phyloP scores from a whole-genome alignment of 2,888 invertebrate genomes.

The Norana najaformis region DNA sequence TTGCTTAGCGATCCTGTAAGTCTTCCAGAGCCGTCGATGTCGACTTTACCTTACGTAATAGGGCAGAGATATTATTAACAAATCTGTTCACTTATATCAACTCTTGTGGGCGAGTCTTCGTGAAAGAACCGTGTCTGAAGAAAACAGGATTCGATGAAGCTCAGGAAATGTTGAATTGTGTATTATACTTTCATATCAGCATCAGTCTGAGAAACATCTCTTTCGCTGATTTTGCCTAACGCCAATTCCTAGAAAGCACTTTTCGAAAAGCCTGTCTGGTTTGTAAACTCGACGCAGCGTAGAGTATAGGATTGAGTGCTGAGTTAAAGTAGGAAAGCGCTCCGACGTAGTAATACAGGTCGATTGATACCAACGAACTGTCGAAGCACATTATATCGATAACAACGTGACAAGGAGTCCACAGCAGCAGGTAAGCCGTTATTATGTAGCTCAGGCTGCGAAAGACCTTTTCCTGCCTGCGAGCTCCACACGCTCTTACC shows the following conservation, averaged over 20 bases:
- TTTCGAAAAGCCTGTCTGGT: constrained; percentile 30
- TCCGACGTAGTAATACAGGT: constrained; percentile 39
- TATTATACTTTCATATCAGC: background rate
- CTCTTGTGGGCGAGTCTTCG: too few relatives aligned
- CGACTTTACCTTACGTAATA: too few relatives aligned
- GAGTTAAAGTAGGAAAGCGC: constrained; percentile 46
- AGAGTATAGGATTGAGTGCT: constrained; percentile 45
- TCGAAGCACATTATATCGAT: constrained; percentile 42
- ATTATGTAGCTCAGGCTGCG: constrained; percentile 41
- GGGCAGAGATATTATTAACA: too few relatives aligned
- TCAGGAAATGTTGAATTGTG: background rate
- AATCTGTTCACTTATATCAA: too few relatives aligned
- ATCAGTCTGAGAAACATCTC: background rate
- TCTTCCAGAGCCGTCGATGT: too few relatives aligned
- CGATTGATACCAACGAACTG: constrained; percentile 37
- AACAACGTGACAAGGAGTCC: constrained; percentile 45
- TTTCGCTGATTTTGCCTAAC: background rate
- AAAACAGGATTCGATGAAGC: background rate
- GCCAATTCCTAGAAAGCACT: background rate
- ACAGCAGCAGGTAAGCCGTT: constrained; percentile 42
- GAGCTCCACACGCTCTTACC: constrained; percentile 25
- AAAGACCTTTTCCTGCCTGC: constrained; percentile 41
- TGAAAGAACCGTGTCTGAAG: background rate
- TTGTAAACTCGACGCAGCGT: constrained; percentile 43
- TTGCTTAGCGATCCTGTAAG: too few relatives aligned